These are phyloP conservation scores for Mactra quadrangularis DNA, from an alignment of 1,140 invertebrate species.

Conservation along the genomic window DNA sequence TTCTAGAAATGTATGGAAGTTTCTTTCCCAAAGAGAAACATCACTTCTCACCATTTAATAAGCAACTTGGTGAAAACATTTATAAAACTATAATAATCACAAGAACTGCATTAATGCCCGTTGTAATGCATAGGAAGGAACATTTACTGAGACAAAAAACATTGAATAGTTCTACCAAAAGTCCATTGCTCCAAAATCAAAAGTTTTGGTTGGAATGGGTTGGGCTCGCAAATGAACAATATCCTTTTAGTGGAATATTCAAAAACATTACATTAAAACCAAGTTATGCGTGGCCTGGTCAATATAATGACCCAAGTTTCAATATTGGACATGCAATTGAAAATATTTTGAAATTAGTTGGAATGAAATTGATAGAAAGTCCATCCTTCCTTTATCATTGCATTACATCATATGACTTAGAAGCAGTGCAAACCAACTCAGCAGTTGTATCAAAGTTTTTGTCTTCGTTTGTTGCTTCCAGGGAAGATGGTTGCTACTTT, in stretches of 20 bases:
- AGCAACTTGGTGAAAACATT: conserved; percentile 14
- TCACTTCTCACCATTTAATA: conserved; percentile 48
- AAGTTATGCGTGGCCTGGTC: too few species aligned
- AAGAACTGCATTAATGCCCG: not conserved
- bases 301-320: too few species aligned
- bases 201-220: not conserved
- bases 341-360: conserved; percentile 40
- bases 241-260: not conserved
- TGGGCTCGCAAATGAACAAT: not conserved
- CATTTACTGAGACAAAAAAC: not conserved
- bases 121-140: not conserved
- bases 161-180: not conserved
- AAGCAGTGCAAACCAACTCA: conserved; percentile 13
- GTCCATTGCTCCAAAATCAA: too few species aligned
- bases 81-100: not conserved
- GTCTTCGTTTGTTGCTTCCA: conserved; percentile 11
- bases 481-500: conserved; percentile 11
- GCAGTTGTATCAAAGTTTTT: conserved; percentile 41
- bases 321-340: too few species aligned
- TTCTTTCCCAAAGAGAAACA: conserved; percentile 58
- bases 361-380: conserved; percentile 62
- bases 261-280: too few species aligned
- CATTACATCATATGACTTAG: conserved; percentile 15
- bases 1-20: conserved; percentile 38
- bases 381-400: conserved; percentile 14